Percentiles rank a stretch among this genome's conserved stretches.
Evolutionary conservation across 2,888 invertebrate genomes (phyloP).

Genomic region (Lissonota sp.): DNA sequence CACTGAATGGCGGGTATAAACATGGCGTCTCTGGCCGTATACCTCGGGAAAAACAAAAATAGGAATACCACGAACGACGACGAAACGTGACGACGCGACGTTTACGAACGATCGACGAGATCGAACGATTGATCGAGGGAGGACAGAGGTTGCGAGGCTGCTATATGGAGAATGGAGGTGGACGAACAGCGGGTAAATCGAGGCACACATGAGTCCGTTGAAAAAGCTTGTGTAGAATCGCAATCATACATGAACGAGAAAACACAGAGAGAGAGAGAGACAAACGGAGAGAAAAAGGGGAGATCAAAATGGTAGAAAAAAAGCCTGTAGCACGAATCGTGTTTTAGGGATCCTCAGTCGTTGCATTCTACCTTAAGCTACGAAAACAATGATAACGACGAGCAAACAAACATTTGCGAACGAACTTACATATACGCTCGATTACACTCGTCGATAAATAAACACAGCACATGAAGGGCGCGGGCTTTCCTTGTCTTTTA

Average conservation of each 20-base stretch:
- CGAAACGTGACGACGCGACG: conserved; percentile 66
- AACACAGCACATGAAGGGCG: not conserved
- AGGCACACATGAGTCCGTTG: conserved; percentile 33
- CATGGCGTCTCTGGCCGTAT: conserved; percentile 22
- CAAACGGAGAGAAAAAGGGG: not conserved
- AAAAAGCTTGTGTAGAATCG: conserved; percentile 44
- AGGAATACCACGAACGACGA: conserved; percentile 49
- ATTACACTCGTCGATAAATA: conserved; percentile 25
- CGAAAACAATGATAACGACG: conserved; percentile 62
- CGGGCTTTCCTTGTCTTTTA: too few species aligned
- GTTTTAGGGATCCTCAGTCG: conserved; percentile 45
- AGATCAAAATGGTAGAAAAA: conserved; percentile 37
- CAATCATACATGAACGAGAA: conserved; percentile 29
- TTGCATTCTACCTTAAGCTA: conserved; percentile 61
- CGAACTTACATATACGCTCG: not conserved
- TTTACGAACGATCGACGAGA: conserved; percentile 58
- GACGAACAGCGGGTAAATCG: conserved; percentile 28
- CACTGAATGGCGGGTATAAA: conserved; percentile 30
- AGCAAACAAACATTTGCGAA: conserved; percentile 52
- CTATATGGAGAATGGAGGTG: conserved; percentile 18
- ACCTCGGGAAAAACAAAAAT: conserved; percentile 19
- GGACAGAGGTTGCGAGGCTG: not conserved
- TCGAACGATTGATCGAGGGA: conserved; percentile 33
- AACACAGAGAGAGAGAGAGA: conserved; percentile 4
- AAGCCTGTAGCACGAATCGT: conserved; percentile 42